Base-by-base conservation (phyloP, 2,888 invertebrate genomes). In the Tethea ocularis region DNA sequence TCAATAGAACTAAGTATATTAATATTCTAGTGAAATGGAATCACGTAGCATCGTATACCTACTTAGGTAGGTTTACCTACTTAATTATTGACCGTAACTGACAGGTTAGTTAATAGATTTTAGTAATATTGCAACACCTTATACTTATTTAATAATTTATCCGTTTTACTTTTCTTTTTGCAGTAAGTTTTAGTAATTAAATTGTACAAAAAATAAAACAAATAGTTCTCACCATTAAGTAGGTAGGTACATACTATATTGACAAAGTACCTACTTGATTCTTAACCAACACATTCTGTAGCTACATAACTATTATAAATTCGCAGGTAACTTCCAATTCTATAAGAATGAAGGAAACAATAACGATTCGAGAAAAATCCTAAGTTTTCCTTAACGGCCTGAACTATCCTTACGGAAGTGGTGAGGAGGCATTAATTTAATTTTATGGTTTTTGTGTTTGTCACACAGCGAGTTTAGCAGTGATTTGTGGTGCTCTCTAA, bases 391-490 rank as follows among this genome's bases (percentile, higher is more conserved):
- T 80, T 85, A 88, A 90, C 85, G 82, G 86, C 79, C 79, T 63
- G 74, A 79, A 83, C 84, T 85, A 83, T 82, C 76, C 77, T 80
- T 74, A 68, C 80, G 82, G 82, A 83, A 82, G 84, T 82, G 85
- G 82, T 81, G 70, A 73, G 75, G 82, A 78, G 78, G 81, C 93
- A 93, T 93, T 93, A 91, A 93, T 93, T 93, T 93, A 91, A 89
- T 93, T 92, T 93, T 85, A 93, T 93, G 92, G 93, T 89, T 91
- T 91, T 89, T 93, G 93, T 88, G 90, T 92, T 89, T 93, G 93
- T 93, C 93, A 93, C 88, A 84, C 80, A 69, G 84, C 84, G 81
- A 86, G 87, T 80, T 83, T 74, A 74, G 77, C 73, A 71, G 76
- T 91, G 93, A 93, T 93, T 93, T 93, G 92, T 93, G 79, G 70